Evolutionary conservation across 2,113 vertebrate genomes (phyloP).

Genomic region (Nerophis lumbriciformis): DNA sequence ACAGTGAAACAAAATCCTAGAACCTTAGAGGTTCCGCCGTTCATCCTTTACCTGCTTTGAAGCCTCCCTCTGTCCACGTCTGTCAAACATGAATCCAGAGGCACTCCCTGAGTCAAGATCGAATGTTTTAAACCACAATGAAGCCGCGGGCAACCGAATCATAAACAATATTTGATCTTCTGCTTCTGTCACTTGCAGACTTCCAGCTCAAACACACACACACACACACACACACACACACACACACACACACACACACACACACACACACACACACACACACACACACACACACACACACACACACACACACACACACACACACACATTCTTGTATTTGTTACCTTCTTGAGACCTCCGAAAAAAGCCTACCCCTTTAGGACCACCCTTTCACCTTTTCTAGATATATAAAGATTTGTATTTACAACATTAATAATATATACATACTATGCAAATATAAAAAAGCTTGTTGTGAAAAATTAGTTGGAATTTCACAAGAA

Average conservation of each 20-base stretch:
- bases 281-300: constrained; percentile 37
- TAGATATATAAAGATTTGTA: too few relatives aligned
- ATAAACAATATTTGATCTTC: constrained; percentile 63
- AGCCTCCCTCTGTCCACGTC: constrained; percentile 37
- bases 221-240: constrained; percentile 26
- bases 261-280: constrained; percentile 52
- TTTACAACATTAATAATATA: too few relatives aligned
- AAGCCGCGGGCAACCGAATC: constrained; percentile 50
- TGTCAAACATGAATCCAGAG: constrained; percentile 46
- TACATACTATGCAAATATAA: too few relatives aligned
- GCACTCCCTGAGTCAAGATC: constrained; percentile 39
- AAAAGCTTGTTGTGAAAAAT: too few relatives aligned
- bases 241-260: constrained; percentile 39
- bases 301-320: constrained; percentile 40
- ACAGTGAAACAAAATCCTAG: not conserved
- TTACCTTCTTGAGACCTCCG: too few relatives aligned
- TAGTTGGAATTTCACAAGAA: too few relatives aligned
- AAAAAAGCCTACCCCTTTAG: too few relatives aligned
- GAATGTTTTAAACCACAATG: constrained; percentile 56
- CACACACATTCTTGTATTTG: constrained; percentile 23
- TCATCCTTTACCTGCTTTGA: constrained; percentile 18
- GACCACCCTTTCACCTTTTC: too few relatives aligned
- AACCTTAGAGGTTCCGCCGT: not conserved
- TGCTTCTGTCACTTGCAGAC: constrained; percentile 57
- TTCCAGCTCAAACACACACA: constrained; percentile 30